Conservation (phyloP, 2,113 vertebrate species). For the Gallinago jamesoni region DNA sequence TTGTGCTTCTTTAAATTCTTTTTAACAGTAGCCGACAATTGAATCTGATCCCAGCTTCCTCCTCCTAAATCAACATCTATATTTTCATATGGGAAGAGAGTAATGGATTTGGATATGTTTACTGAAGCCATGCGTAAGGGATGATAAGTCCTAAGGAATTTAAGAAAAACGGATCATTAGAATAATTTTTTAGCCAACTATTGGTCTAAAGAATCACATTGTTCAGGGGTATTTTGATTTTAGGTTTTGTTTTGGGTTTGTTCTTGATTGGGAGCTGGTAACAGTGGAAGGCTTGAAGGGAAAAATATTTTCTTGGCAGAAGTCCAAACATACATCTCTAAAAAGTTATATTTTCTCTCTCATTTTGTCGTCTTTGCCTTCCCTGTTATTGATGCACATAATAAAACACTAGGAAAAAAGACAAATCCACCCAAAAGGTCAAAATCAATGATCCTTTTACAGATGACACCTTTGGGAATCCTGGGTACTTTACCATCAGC, state of each 20-base stretch:
- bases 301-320: conserved; percentile 46
- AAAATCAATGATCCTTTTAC: conserved; percentile 77
- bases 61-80: background rate
- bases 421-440: conserved; percentile 76
- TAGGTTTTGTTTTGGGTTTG: background rate
- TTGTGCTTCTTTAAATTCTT: background rate
- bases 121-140: background rate
- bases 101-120: conserved; percentile 8
- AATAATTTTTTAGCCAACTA: background rate
- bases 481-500: conserved; percentile 63
- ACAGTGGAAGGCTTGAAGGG: background rate
- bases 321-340: conserved; percentile 17
- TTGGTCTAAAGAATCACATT: background rate
- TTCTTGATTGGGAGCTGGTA: background rate
- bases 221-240: background rate
- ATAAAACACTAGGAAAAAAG: conserved; percentile 66
- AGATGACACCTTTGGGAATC: conserved; percentile 72
- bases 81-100: background rate
- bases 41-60: background rate
- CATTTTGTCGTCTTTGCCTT: conserved; percentile 36
- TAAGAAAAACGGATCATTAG: conserved; percentile 5
- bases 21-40: background rate
- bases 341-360: conserved; percentile 47
- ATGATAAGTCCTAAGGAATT: background rate
- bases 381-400: conserved; percentile 63